These are phyloP conservation scores for Cecropterus lyciades DNA, from an alignment of 1,140 invertebrate genomes.

Conservation along the genomic window DNA sequence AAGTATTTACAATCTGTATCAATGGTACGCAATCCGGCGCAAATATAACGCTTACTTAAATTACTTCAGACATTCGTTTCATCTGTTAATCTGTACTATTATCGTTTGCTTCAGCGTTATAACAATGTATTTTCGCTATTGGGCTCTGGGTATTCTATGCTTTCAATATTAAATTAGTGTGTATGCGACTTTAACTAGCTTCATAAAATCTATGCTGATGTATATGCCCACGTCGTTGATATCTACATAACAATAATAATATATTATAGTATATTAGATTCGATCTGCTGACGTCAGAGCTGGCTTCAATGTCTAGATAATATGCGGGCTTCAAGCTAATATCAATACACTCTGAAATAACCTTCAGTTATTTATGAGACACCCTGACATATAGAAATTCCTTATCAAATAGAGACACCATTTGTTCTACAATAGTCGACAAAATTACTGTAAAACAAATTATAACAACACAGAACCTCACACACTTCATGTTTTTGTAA, in stretches of 20 bases:
- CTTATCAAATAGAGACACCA: constrained; percentile 11
- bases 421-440: constrained; percentile 7
- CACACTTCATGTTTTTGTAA: neutral
- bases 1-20: constrained; percentile 73
- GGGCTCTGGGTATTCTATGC: constrained; percentile 83
- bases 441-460: neutral
- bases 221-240: constrained; percentile 76
- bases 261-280: constrained; percentile 78
- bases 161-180: constrained; percentile 83
- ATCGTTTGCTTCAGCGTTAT: constrained; percentile 82
- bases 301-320: constrained; percentile 83
- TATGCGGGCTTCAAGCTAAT: constrained; percentile 82
- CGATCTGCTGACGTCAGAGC: constrained; percentile 78
- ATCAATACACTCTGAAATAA: constrained; percentile 62
- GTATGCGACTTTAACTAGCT: constrained; percentile 81
- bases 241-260: constrained; percentile 65
- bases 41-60: constrained; percentile 74
- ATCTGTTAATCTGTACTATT: constrained; percentile 79
- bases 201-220: constrained; percentile 82
- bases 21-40: constrained; percentile 70
- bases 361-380: constrained; percentile 44
- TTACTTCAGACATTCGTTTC: constrained; percentile 77
- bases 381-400: constrained; percentile 14
- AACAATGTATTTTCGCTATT: constrained; percentile 80
- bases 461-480: neutral